Conservation (phyloP, 2,888 invertebrate species). For the Melanotus villosus region DNA sequence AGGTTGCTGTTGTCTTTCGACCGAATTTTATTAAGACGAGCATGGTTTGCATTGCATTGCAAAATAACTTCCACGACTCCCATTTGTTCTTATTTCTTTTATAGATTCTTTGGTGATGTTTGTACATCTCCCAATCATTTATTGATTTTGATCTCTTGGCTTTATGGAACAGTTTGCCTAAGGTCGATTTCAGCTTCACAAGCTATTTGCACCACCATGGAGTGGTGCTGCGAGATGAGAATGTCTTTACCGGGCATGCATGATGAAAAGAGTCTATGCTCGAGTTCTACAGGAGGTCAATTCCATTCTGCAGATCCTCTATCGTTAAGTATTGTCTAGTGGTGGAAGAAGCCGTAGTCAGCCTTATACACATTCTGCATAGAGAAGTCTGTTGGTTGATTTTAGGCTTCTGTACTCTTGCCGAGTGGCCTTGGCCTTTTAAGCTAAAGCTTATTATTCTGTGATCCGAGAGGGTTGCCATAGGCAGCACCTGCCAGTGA, state of each 20-base stretch:
- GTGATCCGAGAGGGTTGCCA: too few species aligned
- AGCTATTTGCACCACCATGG: constrained; percentile 5
- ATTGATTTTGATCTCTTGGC: too few species aligned
- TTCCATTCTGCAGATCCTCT: too few species aligned
- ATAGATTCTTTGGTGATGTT: not conserved
- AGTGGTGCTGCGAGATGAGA: too few species aligned
- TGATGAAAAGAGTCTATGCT: constrained; percentile 2
- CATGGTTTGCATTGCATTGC: not conserved
- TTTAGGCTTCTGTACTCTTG: not conserved
- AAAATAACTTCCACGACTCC: not conserved
- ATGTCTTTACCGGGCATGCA: not conserved
- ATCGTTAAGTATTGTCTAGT: not conserved
- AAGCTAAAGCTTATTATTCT: not conserved
- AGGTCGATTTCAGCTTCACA: constrained; percentile 2
- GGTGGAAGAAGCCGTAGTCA: too few species aligned
- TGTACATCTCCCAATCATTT: too few species aligned
- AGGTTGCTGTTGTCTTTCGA: not conserved
- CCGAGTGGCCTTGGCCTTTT: not conserved
- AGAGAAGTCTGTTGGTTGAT: too few species aligned
- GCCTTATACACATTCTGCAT: too few species aligned
- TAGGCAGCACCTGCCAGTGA: too few species aligned
- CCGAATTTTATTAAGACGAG: not conserved
- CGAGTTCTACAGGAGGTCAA: not conserved
- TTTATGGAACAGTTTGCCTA: constrained; percentile 21
- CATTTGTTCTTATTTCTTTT: not conserved